Base-by-base conservation (phyloP, 2,888 invertebrate species). In the Eurois occulta region DNA sequence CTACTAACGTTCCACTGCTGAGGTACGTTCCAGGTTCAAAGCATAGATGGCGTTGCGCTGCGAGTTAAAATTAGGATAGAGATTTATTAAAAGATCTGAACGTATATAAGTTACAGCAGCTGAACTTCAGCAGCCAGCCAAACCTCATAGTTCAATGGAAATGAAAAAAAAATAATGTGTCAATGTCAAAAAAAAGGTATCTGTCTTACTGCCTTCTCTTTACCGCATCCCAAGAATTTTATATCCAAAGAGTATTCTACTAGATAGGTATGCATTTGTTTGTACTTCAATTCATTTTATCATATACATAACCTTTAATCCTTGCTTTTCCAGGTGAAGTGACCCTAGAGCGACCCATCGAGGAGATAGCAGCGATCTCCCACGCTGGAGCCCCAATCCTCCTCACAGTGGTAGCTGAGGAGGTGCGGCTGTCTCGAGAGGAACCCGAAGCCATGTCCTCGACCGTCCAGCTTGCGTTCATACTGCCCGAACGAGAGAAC, bases 341-440 rank as follows among this genome's bases (percentile, higher is more conserved):
- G 64, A 96, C 95, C 11, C 90, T 96, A 16, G 95, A 98, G 85
- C 97, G 98, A 86, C 98, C 98, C 1, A 95, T 99, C 48, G 97
- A 98, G 87, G 98, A 99, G 91, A 97, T 99, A 86, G 97, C 98
- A 75, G 97, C 98, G 75, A 98, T 98, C 88, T 98, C 98, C 28
- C 98, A 98, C 91, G 97, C 98, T n/a, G 98, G 98, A 72, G 98
- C 98, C 76, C 99, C 99, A 5, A 98, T 99, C 76, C 97, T 98
- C 70, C 97, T 99, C 82, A 98, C 98, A 1, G 98, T 99, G 72
- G 98, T 98, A 71, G 99, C 99, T 6, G 98, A 99, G 93, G 99
- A 99, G 95, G 98, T 99, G 81, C 97, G 98, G 87, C 96, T 98
- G 84, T 97, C 97, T 78, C 97, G 98, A 84, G 97, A 98, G 83